Conservation (phyloP, 1,140 invertebrate species). For the Drosophila malerkotliana region DNA sequence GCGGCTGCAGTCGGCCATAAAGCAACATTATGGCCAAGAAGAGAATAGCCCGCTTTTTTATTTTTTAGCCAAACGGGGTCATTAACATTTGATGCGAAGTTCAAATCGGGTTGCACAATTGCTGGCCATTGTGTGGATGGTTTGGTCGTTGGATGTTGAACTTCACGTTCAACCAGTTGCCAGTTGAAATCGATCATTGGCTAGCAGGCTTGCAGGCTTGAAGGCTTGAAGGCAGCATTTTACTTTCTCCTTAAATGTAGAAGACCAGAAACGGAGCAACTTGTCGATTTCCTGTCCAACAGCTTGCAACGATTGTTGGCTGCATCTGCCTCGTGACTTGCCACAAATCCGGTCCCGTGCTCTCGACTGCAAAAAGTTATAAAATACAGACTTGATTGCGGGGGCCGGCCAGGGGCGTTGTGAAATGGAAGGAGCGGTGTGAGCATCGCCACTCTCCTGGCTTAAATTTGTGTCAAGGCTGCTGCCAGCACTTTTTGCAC, state of each 20-base stretch:
- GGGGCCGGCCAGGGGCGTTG: conserved; percentile 2
- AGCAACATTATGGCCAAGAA: conserved; percentile 52
- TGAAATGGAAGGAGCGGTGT: conserved; percentile 19
- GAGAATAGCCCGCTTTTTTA: conserved; percentile 16
- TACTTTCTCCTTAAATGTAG: conserved; percentile 80
- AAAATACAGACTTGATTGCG: conserved; percentile 68
- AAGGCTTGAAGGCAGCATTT: conserved; percentile 31
- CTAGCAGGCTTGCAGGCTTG: conserved; percentile 11
- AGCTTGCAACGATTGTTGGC: conserved; percentile 11
- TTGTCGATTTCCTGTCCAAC: conserved; percentile 67
- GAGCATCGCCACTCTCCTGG: conserved; percentile 29
- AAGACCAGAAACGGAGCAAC: conserved; percentile 63
- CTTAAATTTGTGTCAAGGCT: conserved; percentile 74
- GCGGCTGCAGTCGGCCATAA: conserved; percentile 40
- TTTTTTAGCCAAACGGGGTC: conserved; percentile 58
- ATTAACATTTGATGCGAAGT: conserved; percentile 72
- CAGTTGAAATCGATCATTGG: conserved; percentile 36
- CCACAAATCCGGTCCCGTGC: conserved; percentile 63
- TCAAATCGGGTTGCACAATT: conserved; percentile 66
- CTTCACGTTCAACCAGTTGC: conserved; percentile 68
- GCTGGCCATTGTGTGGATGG: conserved; percentile 17
- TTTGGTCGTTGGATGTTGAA: conserved; percentile 38
- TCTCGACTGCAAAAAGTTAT: conserved; percentile 45
- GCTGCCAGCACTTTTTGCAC: conserved; percentile 49
- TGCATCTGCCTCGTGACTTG: conserved; percentile 77